Evolutionary conservation across 2,888 invertebrate genomes (phyloP), one percentile per base, ranked within the genome.

Genomic region (Drosophila picticornis): DNA sequence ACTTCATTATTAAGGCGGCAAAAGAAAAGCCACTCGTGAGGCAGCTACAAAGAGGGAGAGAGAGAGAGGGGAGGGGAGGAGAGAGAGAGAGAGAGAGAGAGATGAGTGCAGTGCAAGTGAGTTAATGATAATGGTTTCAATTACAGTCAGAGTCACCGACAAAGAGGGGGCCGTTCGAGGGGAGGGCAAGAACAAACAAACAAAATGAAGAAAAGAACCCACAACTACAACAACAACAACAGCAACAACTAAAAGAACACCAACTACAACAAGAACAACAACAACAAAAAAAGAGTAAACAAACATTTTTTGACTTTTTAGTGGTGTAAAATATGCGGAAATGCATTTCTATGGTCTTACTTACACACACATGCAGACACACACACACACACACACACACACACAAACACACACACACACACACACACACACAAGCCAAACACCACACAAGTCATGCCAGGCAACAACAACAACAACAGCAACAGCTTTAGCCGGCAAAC

Each of bases 241-340:
- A n/a, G 19, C 19, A 50, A 29, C 9, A 5, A n/a, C 11, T 11
- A 25, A 1, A 36, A 75, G 75, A 87, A 78, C 16, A 29, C 2
- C 13, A 3, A 32, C 5, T 4, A 27, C 38, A 48, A 27, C 1
- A 27, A 19, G 4, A 29, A 50, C 27, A 50, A 19, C 50, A 50
- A 29, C 19, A 29, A 50, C 19, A 25, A 53, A 55, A 80, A 81
- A 89, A 79, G 84, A 85, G 83, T 84, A 82, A 90, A 88, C 85
- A 90, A 88, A 89, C 81, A 80, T 82, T 84, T 86, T 89, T 87
- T 70, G 84, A 83, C 84, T 87, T 86, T 88, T 90, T 81, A 90
- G 83, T 83, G 87, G 81, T 88, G 88, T 83, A 88, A 90, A 91
- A 91, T 85, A 90, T 90, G 91, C 90, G 90, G 90, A 90, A 90